Evolutionary conservation across 64 coral and sea anemone genomes (phyloP).

Genomic region (Catalaphyllia jardinei): DNA sequence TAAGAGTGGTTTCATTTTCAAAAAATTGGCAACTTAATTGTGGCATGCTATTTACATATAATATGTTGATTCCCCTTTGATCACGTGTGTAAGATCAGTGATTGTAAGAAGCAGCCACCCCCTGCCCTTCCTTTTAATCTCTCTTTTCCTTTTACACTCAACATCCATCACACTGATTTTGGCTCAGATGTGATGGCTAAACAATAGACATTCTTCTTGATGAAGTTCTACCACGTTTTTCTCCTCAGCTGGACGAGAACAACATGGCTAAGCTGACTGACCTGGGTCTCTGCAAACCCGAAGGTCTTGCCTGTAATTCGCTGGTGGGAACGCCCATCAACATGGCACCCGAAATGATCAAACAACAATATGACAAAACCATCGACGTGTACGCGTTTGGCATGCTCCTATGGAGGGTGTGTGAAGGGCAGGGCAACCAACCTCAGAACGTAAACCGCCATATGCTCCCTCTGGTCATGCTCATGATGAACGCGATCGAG

Average conservation of each 20-base stretch:
- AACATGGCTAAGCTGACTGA: conserved; percentile 60
- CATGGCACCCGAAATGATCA: conserved; percentile 74
- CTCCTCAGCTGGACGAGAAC: conserved; percentile 44
- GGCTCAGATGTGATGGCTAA: no score
- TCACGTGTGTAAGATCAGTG: no score
- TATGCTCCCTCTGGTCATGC: conserved; percentile 58
- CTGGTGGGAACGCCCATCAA: conserved; percentile 61
- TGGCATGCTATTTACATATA: no score
- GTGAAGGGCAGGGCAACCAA: conserved; percentile 67
- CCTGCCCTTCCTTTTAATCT: no score
- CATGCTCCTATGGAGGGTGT: conserved; percentile 62
- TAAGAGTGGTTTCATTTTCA: no score
- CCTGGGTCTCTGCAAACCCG: conserved; percentile 68
- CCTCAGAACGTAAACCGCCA: conserved; percentile 44
- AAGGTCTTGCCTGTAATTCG: conserved; percentile 40
- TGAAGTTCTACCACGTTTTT: not conserved
- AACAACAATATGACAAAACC: conserved; percentile 56
- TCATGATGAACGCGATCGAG: conserved; percentile 55
- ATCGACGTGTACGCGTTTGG: conserved; percentile 76
- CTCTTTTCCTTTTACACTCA: no score
- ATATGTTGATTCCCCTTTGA: no score
- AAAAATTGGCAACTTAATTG: no score
- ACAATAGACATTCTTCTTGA: no score
- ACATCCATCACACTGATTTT: no score
- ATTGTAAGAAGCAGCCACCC: no score